Evolutionary conservation across 2,113 vertebrate species (phyloP).

Genomic region (Elachura formosa): DNA sequence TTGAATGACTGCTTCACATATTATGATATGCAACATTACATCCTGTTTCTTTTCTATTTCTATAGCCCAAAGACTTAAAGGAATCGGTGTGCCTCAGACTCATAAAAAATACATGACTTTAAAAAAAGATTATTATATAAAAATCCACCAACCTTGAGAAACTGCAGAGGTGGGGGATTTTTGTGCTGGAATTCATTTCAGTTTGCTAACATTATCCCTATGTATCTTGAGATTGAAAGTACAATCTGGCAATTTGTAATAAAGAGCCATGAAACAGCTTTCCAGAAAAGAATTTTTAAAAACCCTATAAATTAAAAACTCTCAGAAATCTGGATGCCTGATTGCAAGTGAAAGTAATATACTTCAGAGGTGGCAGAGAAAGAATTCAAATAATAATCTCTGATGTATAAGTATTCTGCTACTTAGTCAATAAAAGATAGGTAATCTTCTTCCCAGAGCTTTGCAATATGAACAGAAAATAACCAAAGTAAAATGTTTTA

Average conservation of each 20-base stretch:
- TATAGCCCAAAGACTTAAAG: conserved; percentile 71
- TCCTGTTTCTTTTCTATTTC: conserved; percentile 59
- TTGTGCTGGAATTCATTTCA: conserved; percentile 63
- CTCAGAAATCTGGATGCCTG: conserved; percentile 51
- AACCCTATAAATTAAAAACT: background rate
- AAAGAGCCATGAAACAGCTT: conserved; percentile 30
- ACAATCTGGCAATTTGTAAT: conserved; percentile 62
- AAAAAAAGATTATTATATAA: conserved; percentile 60
- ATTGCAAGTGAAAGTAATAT: conserved; percentile 16
- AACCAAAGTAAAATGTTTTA: conserved; percentile 42
- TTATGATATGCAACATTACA: conserved; percentile 60
- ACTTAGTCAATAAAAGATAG: conserved; percentile 29
- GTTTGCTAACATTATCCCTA: conserved; percentile 54
- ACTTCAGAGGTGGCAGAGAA: background rate
- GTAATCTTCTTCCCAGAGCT: conserved; percentile 23
- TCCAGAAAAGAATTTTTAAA: conserved; percentile 23
- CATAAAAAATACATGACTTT: conserved; percentile 76
- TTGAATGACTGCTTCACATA: conserved; percentile 65
- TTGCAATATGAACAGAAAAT: conserved; percentile 17
- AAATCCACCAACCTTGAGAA: conserved; percentile 66
- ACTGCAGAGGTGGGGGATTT: conserved; percentile 62
- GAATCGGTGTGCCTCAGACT: conserved; percentile 61
- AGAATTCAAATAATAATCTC: background rate
- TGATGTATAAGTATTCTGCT: background rate
- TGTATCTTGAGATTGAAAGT: conserved; percentile 5